These are phyloP conservation scores for Melipona bicolor DNA, from an alignment of 2,888 invertebrate genomes.

Conservation along the genomic window DNA sequence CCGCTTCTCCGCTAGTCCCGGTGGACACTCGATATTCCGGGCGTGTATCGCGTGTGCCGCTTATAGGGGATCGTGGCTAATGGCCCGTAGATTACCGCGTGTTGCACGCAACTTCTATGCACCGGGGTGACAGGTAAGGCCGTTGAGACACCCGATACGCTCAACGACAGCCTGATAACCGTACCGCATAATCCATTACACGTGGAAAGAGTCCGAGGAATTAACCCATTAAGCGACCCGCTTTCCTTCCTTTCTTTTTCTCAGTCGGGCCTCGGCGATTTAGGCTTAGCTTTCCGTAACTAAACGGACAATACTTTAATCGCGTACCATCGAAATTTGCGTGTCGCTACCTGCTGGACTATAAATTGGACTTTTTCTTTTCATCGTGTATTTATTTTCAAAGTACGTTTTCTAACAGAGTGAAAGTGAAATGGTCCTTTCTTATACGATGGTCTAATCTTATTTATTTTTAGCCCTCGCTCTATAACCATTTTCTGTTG, in stretches of 20 bases:
- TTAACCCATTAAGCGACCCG: constrained; percentile 32
- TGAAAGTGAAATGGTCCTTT: too few relatives aligned
- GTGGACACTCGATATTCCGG: constrained; percentile 80
- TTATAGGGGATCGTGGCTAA: constrained; percentile 78
- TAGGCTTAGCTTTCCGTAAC: too few relatives aligned
- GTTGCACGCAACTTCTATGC: constrained; percentile 69
- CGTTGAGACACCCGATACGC: constrained; percentile 62
- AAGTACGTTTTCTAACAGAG: too few relatives aligned
- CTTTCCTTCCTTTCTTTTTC: not conserved
- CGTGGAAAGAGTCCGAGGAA: constrained; percentile 33
- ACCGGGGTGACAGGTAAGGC: constrained; percentile 48
- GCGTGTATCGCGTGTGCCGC: constrained; percentile 80
- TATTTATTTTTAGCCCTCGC: too few relatives aligned
- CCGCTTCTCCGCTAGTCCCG: constrained; percentile 50
- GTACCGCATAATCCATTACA: constrained; percentile 51
- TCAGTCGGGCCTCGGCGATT: not conserved
- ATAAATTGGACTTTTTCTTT: too few relatives aligned
- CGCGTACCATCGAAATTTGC: too few relatives aligned
- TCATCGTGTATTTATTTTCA: too few relatives aligned
- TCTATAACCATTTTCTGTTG: not conserved
- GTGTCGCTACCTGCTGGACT: too few relatives aligned
- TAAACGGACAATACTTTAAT: too few relatives aligned
- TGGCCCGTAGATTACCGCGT: constrained; percentile 80
- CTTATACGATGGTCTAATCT: too few relatives aligned
- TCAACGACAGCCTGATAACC: constrained; percentile 54